These are phyloP conservation scores for Resseliella maxima DNA, from an alignment of 2,888 invertebrate species.

Conservation along the genomic window DNA sequence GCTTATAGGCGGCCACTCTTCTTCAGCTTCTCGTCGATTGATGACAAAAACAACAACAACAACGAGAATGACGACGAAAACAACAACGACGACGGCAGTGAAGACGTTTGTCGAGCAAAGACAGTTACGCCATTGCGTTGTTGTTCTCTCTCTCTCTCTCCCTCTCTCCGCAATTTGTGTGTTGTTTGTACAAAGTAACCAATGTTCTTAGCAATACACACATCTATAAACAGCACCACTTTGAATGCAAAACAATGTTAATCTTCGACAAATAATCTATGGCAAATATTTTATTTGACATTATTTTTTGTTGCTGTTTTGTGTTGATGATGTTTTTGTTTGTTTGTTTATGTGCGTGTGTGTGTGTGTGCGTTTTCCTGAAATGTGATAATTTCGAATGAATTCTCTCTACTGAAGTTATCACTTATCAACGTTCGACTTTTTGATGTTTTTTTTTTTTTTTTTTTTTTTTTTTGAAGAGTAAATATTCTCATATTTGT, in stretches of 20 bases:
- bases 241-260: slow-evolving; percentile 19
- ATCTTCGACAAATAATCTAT: not conserved
- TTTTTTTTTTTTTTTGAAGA: not conserved
- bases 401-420: not conserved
- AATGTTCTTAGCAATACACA: not conserved
- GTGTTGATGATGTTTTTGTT: not conserved
- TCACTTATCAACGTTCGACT: slow-evolving; percentile 12
- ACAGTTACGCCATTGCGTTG: slow-evolving; percentile 14
- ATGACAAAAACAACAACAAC: not conserved
- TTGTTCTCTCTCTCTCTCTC: not conserved
- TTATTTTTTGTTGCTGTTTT: not conserved
- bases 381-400: slow-evolving; percentile 2
- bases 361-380: not conserved
- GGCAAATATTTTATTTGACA: not conserved
- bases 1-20: not conserved
- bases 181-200: not conserved
- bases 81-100: no score
- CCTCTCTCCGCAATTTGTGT: not conserved
- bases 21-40: not conserved
- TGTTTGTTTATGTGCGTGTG: not conserved
- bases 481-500: not conserved
- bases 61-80: no score
- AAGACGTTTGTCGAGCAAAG: no score
- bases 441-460: not conserved
- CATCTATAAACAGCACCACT: not conserved